Base-by-base conservation (phyloP, 2,113 vertebrate species). In the Lepus americanus region DNA sequence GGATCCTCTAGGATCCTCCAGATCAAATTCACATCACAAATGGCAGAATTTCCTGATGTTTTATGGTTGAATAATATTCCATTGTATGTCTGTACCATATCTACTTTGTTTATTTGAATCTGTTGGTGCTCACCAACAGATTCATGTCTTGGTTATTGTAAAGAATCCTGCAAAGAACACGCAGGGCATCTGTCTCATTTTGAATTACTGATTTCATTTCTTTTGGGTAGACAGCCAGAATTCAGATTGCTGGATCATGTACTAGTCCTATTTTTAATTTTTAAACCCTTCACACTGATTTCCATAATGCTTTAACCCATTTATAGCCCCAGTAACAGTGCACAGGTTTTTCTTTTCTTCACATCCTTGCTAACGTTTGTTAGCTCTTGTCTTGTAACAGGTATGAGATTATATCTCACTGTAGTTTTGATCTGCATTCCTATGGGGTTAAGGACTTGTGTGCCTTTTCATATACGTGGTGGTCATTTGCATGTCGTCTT, bases 141-240 rank as follows among this genome's bases (percentile, higher is more conserved):
- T 80, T 81, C 74, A 29, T 44, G 29, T 64, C 27, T 27, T 87
- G 33, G 14, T 33, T 67, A 13, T 29, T 44, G 5, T 64, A 66
- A 64, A 64, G 55, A 90, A 90, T 17, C 9, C 72, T 86, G 5
- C 14, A 72, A 39, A 25, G 25, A 79, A 6, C 51, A 85, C 3
- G 5, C 4, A 22, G n/a, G n/a, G 27, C 19, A 79, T 27, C 53
- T 86, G 53, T 63, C 31, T 94, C 20, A 55, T 86, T 72, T 86
- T 72, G 74, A 73, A 20, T 59, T 66, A 39, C 6, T 72, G 16
- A 36, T 90, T 94, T 77, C 81, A 83, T 76, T 76, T 89, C n/a
- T 23, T 69, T 64, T 53, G 44, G 10, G 39, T 73, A 66, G 64
- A 66, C 33, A 66, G 31, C 44, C 84, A 73, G 39, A 80, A 70